Evolutionary conservation across 2,888 invertebrate genomes (phyloP), one percentile per base, ranked within the genome.

Genomic region (Loripinus fragilis): DNA sequence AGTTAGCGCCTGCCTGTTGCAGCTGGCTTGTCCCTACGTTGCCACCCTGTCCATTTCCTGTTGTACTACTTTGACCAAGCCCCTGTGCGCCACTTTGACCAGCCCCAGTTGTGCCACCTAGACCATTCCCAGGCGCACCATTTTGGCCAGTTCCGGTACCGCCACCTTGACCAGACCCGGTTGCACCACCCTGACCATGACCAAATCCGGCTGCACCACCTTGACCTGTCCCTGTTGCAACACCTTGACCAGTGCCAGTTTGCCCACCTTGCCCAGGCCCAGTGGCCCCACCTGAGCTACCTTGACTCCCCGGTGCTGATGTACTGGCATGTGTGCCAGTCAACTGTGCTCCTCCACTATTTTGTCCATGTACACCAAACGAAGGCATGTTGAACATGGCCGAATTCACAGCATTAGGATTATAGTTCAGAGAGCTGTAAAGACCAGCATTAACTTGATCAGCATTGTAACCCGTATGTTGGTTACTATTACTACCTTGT

Each of bases 381-480:
- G 65, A 55, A n/a, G 38, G 35, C 68, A 68, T 71, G 17, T 69
- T 33, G 1, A 70, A 28, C 20, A 66, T 33, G 0, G 76, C 77
- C 2, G 79, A 77, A 71, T 77, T 77, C 7, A 70, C 70, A 55
- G 70, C 23, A 38, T 70, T 48, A 0, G 79, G 77, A 64, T 83
- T 69, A 45, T 83, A 77, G 30, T 55, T 35, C n/a, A 82, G 17
- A 3, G 76, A 71, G 30, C 68, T 74, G 33, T 76, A 66, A 2
- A 83, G 55, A 23, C 68, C 69, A 0, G 79, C 83, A 35, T 83
- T 83, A 15, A 83, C 28, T 48, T 23, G 33, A 60, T 80, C 77
- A 1, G 83, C 74, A 42, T 80, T 77, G 33, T 76, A 83, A 2
- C 69, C 76, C 2, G n/a, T n/a, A 10, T 41, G 41, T 8, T 67